Base-by-base conservation (phyloP, 2,888 invertebrate species). In the Globia sparganii region DNA sequence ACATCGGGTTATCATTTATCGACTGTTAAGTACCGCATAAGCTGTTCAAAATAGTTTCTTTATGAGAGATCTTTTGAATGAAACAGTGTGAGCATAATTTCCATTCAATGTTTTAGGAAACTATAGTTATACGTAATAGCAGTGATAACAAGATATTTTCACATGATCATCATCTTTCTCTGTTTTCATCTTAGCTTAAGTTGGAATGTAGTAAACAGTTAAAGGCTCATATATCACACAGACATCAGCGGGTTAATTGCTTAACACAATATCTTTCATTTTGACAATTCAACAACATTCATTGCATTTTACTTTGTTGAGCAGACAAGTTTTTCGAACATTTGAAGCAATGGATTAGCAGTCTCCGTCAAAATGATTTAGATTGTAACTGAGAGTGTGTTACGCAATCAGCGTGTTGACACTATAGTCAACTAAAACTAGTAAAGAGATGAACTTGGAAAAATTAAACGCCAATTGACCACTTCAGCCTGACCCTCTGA, bases 1-100 rank as follows among this genome's bases (percentile, higher is more conserved):
- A 11, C 21, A 58, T 58, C 56, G 43, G 34, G 53, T 62, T 80
- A 80, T 75, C 64, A 81, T 58, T 78, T 81, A 64, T 31, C 9
- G 77, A 25, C 40, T 58, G 40, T 81, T 61, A 15, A 53, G 25
- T 61, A 34, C 25, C 13, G 1, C 25, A n/a, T n/a, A 37, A 37
- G 25, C 28, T 53, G 43, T 80, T 53, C 11, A 34, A 43, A 72
- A 53, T 46, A 31, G 37, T 43, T 46, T 46, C 15, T 15, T 46
- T 28, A 74, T 73, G 6, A 43, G 61, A 49, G 34, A 28, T 53
- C 6, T 73, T 62, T 80, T 73, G 6, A 53, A 77, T 72, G 18
- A 53, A 75, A 72, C 53, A 61, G 28, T 18, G 9, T 53, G 8
- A 61, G 34, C 34, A 53, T 34, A 40, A 43, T 43, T 25, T 31